These are phyloP conservation scores for Onychomys leucogaster DNA, from an alignment of 2,797 vertebrate species.

Conservation along the genomic window DNA sequence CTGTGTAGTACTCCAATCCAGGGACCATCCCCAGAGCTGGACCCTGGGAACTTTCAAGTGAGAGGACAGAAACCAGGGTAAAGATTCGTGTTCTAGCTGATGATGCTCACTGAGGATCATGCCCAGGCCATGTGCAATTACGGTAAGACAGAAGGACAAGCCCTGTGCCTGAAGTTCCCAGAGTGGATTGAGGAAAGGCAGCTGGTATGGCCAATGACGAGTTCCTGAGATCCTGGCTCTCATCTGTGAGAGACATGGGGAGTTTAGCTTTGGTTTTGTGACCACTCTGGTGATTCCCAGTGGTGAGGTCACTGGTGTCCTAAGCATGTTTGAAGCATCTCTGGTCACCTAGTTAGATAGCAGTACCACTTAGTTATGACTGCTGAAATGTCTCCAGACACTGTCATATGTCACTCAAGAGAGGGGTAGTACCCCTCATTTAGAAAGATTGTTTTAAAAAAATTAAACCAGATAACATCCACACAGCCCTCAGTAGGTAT, in stretches of 20 bases:
- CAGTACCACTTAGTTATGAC: not conserved
- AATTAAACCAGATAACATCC: not conserved
- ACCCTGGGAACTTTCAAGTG: not conserved
- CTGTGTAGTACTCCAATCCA: not conserved
- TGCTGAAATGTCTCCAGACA: slow-evolving; percentile 4
- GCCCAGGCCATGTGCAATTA: too few species aligned
- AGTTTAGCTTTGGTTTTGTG: too few species aligned
- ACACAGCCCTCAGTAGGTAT: not conserved
- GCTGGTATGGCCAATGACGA: not conserved
- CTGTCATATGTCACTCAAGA: not conserved
- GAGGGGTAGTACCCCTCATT: not conserved
- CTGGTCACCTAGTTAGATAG: not conserved
- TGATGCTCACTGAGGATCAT: too few species aligned
- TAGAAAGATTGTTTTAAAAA: not conserved
- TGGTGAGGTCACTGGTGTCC: not conserved
- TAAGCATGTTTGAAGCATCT: not conserved
- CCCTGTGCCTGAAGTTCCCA: not conserved
- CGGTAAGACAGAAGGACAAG: not conserved
- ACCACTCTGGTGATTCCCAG: not conserved
- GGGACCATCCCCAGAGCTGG: not conserved
- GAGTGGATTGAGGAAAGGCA: not conserved
- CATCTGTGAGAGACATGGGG: not conserved
- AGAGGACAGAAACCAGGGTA: not conserved
- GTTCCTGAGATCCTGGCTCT: not conserved
- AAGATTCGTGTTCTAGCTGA: not conserved